A percentile compares a stretch with the other conserved stretches of the same genome.
These are phyloP conservation scores for Serripes groenlandicus DNA, from an alignment of 2,888 invertebrate genomes.

Conservation along the genomic window DNA sequence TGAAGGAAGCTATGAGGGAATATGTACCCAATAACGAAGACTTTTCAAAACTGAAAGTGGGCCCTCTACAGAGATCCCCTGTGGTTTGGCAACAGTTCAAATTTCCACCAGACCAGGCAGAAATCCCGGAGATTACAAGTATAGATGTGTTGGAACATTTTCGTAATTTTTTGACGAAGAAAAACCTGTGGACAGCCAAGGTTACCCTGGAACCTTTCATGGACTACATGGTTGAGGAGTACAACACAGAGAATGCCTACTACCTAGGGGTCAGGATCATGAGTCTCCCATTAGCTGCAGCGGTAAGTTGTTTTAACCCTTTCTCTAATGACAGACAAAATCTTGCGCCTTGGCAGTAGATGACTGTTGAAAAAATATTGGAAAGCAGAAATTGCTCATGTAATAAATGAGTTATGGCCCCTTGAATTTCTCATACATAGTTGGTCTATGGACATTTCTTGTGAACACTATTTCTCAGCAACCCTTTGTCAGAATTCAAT, in stretches of 20 bases:
- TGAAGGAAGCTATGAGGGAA: slow-evolving; percentile 76
- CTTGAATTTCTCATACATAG: too few species aligned
- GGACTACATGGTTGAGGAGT: slow-evolving; percentile 76
- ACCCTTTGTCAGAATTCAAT: too few species aligned
- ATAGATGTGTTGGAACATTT: slow-evolving; percentile 79
- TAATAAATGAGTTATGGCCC: too few species aligned
- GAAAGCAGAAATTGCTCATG: not conserved
- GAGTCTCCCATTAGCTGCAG: slow-evolving; percentile 81
- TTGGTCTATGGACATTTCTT: too few species aligned
- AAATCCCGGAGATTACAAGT: slow-evolving; percentile 81
- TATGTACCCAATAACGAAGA: slow-evolving; percentile 72
- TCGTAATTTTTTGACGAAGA: slow-evolving; percentile 75
- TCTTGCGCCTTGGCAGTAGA: too few species aligned
- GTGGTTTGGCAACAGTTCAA: slow-evolving; percentile 81
- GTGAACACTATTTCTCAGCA: too few species aligned
- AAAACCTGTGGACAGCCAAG: slow-evolving; percentile 77
- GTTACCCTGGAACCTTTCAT: slow-evolving; percentile 80
- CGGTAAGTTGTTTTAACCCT: slow-evolving; percentile 70
- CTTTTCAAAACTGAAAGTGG: slow-evolving; percentile 79
- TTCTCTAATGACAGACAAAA: too few species aligned
- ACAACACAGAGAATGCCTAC: slow-evolving; percentile 74
- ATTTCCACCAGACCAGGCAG: slow-evolving; percentile 78
- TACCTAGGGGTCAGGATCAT: slow-evolving; percentile 82
- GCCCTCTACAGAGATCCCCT: slow-evolving; percentile 83
- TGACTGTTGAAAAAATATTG: not conserved